Conservation (phyloP, 2,888 invertebrate species). For the Agriopis marginaria region DNA sequence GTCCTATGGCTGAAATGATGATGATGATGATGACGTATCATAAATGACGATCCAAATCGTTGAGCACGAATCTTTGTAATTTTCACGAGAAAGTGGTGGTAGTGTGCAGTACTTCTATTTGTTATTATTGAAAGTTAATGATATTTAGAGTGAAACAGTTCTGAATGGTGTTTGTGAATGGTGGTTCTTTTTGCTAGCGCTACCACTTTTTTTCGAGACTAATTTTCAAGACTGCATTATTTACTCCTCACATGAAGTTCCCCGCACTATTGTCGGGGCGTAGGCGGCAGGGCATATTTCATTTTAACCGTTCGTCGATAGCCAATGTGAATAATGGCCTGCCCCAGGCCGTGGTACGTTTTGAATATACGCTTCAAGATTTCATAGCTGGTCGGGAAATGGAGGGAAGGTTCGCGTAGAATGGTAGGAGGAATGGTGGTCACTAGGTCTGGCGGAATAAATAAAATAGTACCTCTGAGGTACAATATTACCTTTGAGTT, state of each 20-base stretch:
- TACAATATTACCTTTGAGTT: neutral
- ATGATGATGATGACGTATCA: too few relatives aligned
- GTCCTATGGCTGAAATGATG: too few relatives aligned
- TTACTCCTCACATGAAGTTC: conserved; percentile 7
- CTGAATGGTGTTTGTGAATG: too few relatives aligned
- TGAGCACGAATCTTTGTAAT: too few relatives aligned
- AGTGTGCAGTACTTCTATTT: too few relatives aligned
- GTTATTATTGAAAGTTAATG: too few relatives aligned
- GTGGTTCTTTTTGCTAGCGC: too few relatives aligned
- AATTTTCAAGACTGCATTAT: conserved; percentile 34
- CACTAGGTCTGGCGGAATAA: neutral
- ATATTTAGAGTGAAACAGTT: too few relatives aligned
- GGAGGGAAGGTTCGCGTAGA: conserved; percentile 1
- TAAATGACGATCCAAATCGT: too few relatives aligned
- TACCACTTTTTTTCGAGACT: too few relatives aligned
- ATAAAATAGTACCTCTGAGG: too few relatives aligned
- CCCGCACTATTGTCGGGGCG: conserved; percentile 42
- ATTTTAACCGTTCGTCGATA: conserved; percentile 74
- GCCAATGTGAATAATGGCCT: conserved; percentile 67
- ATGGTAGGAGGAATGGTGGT: conserved; percentile 8
- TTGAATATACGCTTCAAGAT: conserved; percentile 51
- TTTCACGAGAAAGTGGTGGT: too few relatives aligned
- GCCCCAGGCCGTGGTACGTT: conserved; percentile 40
- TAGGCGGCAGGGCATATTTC: conserved; percentile 70
- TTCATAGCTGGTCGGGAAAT: conserved; percentile 42